A percentile compares a stretch with the other conserved stretches of the same genome.
phyloP scores from a whole-genome alignment of 2,797 vertebrate genomes.

The Iguana delicatissima region DNA sequence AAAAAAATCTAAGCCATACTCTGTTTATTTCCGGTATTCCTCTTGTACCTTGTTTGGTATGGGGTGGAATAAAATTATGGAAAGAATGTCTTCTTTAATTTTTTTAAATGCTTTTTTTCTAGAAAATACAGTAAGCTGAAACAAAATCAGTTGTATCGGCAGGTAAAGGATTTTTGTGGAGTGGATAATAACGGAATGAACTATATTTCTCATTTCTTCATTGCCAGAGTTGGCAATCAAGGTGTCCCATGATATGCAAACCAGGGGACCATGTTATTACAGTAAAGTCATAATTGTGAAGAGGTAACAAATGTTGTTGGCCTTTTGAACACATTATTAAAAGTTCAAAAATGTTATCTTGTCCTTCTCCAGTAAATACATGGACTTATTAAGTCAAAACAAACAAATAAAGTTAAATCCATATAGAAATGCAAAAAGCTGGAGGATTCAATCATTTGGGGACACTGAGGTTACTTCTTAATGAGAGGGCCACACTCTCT shows the following conservation, averaged over 20 bases:
- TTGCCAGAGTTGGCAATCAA: not conserved
- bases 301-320: not conserved
- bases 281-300: not conserved
- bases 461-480: too few relatives aligned
- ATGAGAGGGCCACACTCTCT: not conserved
- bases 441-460: not conserved
- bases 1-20: constrained; percentile 69
- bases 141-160: not conserved
- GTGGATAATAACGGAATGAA: not conserved
- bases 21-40: constrained; percentile 43
- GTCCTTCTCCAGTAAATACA: not conserved
- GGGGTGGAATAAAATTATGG: too few relatives aligned
- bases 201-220: constrained; percentile 8
- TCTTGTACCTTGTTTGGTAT: constrained; percentile 13
- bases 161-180: constrained; percentile 4
- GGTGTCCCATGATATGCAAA: constrained; percentile 23
- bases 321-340: not conserved
- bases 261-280: not conserved
- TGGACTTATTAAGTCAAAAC: not conserved
- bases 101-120: not conserved
- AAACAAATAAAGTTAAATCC: not conserved
- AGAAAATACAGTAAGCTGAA: not conserved
- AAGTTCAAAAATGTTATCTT: not conserved
- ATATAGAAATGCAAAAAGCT: not conserved
- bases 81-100: too few relatives aligned